Conservation (phyloP, 1,140 invertebrate species). For the Aphidius gifuensis region DNA sequence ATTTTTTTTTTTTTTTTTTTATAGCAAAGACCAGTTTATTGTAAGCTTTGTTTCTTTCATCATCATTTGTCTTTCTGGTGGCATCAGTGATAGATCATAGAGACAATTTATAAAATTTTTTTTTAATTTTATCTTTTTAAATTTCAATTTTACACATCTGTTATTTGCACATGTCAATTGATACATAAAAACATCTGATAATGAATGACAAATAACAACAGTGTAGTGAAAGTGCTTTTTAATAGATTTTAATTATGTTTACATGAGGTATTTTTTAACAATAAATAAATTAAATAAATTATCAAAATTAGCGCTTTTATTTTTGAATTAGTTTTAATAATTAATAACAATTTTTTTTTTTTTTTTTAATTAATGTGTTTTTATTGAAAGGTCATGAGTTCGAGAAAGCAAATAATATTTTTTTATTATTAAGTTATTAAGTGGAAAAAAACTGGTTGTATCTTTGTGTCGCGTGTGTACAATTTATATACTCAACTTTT, state of each 20-base stretch:
- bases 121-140: background rate
- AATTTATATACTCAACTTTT: too few species aligned
- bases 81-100: too few species aligned
- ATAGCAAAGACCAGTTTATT: too few species aligned
- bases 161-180: conserved; percentile 9
- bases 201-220: background rate
- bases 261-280: conserved; percentile 24
- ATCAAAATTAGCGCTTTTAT: background rate
- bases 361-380: background rate
- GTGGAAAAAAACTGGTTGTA: too few species aligned
- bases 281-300: background rate
- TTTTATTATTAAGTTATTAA: too few species aligned
- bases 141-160: background rate
- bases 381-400: background rate
- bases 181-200: conserved; percentile 3
- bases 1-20: background rate
- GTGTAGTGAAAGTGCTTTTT: conserved; percentile 32
- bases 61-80: too few species aligned
- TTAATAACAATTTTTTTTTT: too few species aligned
- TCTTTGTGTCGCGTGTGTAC: too few species aligned
- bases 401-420: background rate
- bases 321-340: background rate
- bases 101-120: background rate
- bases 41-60: too few species aligned
- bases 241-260: conserved; percentile 24